Evolutionary conservation across 2,113 vertebrate species (phyloP), one percentile per base, ranked within the genome.

Genomic region (Pseudopipra pipra): DNA sequence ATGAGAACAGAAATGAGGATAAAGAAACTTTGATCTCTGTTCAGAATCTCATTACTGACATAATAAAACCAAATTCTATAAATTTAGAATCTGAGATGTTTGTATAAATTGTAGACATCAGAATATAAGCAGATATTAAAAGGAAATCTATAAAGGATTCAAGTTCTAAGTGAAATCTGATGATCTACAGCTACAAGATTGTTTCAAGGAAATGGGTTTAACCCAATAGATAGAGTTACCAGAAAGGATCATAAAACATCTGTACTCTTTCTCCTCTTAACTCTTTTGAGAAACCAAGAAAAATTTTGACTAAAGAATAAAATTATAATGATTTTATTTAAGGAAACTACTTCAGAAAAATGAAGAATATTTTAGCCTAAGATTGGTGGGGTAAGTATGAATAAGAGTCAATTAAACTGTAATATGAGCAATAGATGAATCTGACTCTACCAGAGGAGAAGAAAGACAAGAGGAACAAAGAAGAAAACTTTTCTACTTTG

Each of bases 371-470:
- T 63, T 84, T 73, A 66, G 23, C 8, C 23, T 70, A 30, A 68
- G 30, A 41, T 59, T 20, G 5, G 7, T 1, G 0, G 8, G 6
- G 1, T 55, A 63, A 65, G 14, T 76, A 28, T 2, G 6, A 54
- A 15, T 23, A 5, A 75, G 11, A 43, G 35, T 39, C 49, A 73
- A 22, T 51, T 11, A 81, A 77, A 65, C 21, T 33, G 33, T 46
- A 56, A 76, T 59, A 49, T 87, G 22, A 67, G 8, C 15, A 65
- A 22, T 14, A 58, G n/a, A 27, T 73, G 44, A 81, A 47, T 56
- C 28, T 59, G 14, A 52, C 7, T 74, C 8, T 70, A 77, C 15
- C 25, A 74, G n/a, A 52, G 14, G 6, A 77, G 8, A 49, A 55
- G 37, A 41, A 85, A 70, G 47, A 4, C 11, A 33, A 44, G 17